These are phyloP conservation scores for Caenorhabditis sp. DNA, from an alignment of 2,888 invertebrate genomes.

Conservation along the genomic window DNA sequence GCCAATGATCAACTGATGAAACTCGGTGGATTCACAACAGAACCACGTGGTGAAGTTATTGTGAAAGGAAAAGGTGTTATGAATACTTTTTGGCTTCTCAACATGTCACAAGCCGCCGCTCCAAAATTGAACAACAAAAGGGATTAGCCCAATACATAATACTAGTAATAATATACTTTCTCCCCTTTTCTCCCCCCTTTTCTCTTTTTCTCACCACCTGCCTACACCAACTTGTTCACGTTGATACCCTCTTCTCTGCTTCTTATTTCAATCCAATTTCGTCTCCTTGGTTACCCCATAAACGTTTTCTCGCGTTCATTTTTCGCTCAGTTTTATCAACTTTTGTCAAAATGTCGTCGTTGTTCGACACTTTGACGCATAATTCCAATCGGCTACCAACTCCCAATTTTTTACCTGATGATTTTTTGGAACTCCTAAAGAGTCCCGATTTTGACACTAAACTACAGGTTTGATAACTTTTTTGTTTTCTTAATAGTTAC, in stretches of 20 bases:
- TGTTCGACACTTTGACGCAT: slow-evolving; percentile 25
- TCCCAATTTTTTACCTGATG: slow-evolving; percentile 51
- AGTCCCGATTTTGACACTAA: slow-evolving; percentile 50
- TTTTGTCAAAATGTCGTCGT: slow-evolving; percentile 23
- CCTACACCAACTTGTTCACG: background rate
- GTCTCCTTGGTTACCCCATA: slow-evolving; percentile 9
- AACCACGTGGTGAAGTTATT: slow-evolving; percentile 61
- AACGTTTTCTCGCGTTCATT: slow-evolving; percentile 7
- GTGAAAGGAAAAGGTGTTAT: slow-evolving; percentile 64
- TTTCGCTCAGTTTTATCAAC: slow-evolving; percentile 10
- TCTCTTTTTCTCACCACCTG: slow-evolving; percentile 3
- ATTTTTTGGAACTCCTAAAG: slow-evolving; percentile 47
- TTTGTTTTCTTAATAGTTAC: background rate
- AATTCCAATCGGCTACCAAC: slow-evolving; percentile 39
- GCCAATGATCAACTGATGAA: slow-evolving; percentile 16
- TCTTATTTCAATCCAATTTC: background rate
- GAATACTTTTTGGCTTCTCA: slow-evolving; percentile 55
- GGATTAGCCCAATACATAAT: slow-evolving; percentile 6
- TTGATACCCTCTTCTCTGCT: background rate
- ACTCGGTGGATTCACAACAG: slow-evolving; percentile 9
- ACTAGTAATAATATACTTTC: background rate
- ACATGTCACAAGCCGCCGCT: slow-evolving; percentile 29
- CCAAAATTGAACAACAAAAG: slow-evolving; percentile 25
- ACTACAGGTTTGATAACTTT: slow-evolving; percentile 35
- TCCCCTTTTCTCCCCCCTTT: background rate